Evolutionary conservation across 1,140 invertebrate genomes (phyloP).

Genomic region (Drosophila bipectinata): DNA sequence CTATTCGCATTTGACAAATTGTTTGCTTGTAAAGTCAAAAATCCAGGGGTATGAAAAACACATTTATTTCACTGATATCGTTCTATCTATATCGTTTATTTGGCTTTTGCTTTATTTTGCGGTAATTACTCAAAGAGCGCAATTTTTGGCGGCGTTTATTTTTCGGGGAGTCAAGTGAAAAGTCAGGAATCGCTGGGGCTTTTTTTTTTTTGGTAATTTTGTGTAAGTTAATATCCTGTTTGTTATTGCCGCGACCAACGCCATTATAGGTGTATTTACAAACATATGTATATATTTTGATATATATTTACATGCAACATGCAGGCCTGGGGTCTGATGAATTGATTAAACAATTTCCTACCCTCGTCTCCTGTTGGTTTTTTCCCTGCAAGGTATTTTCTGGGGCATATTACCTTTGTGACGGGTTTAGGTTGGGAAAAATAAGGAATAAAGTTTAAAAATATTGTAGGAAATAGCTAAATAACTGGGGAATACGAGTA

Average conservation of each 20-base stretch:
- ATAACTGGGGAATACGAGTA: too few species aligned
- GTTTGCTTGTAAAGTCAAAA: constrained; percentile 78
- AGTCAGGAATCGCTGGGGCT: constrained; percentile 12
- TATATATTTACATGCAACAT: constrained; percentile 34
- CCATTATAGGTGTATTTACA: constrained; percentile 25
- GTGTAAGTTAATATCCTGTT: constrained; percentile 81
- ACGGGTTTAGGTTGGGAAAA: background rate
- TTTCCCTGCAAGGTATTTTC: background rate
- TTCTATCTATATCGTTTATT: background rate
- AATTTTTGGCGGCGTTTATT: constrained; percentile 46
- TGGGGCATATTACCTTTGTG: background rate
- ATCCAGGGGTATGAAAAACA: background rate
- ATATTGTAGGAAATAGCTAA: background rate
- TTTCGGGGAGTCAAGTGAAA: constrained; percentile 7
- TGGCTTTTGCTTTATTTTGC: constrained; percentile 24
- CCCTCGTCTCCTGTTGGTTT: constrained; percentile 42
- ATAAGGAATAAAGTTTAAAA: background rate
- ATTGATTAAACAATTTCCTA: constrained; percentile 82
- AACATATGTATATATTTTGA: background rate
- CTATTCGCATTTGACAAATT: constrained; percentile 82
- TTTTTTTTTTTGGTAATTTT: constrained; percentile 46
- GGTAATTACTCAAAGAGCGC: constrained; percentile 77
- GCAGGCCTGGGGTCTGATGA: constrained; percentile 64
- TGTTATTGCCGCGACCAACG: constrained; percentile 74
- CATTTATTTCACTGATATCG: background rate